Conservation (phyloP, 2,888 invertebrate species). For the Serripes groenlandicus region DNA sequence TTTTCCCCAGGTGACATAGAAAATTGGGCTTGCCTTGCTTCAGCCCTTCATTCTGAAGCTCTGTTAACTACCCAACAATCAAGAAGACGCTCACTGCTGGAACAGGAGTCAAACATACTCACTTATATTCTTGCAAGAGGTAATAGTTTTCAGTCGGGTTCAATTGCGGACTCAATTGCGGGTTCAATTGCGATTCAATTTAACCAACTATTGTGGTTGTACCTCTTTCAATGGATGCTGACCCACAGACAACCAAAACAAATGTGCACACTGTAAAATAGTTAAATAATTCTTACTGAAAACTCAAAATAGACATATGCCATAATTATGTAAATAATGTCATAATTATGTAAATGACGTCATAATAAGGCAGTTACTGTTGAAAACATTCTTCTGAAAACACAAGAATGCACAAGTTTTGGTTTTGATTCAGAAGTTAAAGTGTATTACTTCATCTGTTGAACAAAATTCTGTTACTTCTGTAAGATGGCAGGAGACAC, state of each 20-base stretch:
- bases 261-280: neutral
- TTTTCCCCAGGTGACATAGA: constrained; percentile 86
- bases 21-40: constrained; percentile 90
- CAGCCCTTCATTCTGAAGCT: constrained; percentile 80
- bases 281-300: neutral
- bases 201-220: neutral
- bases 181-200: neutral
- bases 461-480: too few relatives aligned
- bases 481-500: too few relatives aligned
- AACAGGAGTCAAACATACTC: constrained; percentile 58
- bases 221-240: neutral
- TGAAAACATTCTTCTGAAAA: neutral
- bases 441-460: too few relatives aligned
- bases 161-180: neutral
- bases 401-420: too few relatives aligned
- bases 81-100: constrained; percentile 46
- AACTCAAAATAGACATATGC: too few relatives aligned
- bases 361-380: neutral
- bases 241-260: neutral
- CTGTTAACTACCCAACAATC: constrained; percentile 52
- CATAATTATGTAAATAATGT: neutral
- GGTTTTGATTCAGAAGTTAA: too few relatives aligned
- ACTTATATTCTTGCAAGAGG: constrained; percentile 45
- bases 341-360: neutral
- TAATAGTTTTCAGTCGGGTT: neutral